Conservation (phyloP, 2,113 vertebrate species). For the Neofelis nebulosa region DNA sequence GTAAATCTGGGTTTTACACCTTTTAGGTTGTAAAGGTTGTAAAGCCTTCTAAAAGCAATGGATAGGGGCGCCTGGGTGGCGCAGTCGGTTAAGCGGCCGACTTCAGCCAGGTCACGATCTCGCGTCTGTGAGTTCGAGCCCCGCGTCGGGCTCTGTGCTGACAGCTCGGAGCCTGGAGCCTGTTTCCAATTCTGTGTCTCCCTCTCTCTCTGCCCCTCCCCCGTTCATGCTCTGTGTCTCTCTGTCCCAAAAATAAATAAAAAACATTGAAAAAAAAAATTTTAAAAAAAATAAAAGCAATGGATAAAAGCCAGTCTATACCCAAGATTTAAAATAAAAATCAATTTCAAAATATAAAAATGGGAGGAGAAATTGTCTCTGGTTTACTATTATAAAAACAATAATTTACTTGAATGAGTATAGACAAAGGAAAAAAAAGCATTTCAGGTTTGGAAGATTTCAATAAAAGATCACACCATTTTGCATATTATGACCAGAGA, state of each 20-base stretch:
- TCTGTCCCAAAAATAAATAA: too few relatives aligned
- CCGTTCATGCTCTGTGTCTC: too few relatives aligned
- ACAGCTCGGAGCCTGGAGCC: too few relatives aligned
- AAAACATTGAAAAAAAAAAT: too few relatives aligned
- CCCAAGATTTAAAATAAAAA: not conserved
- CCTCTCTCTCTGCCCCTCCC: too few relatives aligned
- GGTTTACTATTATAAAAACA: not conserved
- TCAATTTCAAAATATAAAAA: conserved; percentile 36
- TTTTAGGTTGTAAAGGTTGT: not conserved
- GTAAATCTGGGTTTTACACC: not conserved
- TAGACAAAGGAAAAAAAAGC: not conserved
- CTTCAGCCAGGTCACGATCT: too few relatives aligned
- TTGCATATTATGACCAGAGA: not conserved
- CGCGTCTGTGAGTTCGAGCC: too few relatives aligned
- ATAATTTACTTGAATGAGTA: not conserved
- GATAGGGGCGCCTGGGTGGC: too few relatives aligned
- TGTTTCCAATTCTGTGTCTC: too few relatives aligned
- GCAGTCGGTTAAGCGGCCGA: too few relatives aligned
- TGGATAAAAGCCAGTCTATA: not conserved
- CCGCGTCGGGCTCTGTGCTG: too few relatives aligned
- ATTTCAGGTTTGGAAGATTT: not conserved
- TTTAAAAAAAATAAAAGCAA: too few relatives aligned
- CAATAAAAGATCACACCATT: not conserved
- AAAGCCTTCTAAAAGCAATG: not conserved
- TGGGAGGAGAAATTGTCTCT: not conserved